Base-by-base conservation (phyloP, 92 coral and sea anemone genomes). In the Nematostella vectensis region DNA sequence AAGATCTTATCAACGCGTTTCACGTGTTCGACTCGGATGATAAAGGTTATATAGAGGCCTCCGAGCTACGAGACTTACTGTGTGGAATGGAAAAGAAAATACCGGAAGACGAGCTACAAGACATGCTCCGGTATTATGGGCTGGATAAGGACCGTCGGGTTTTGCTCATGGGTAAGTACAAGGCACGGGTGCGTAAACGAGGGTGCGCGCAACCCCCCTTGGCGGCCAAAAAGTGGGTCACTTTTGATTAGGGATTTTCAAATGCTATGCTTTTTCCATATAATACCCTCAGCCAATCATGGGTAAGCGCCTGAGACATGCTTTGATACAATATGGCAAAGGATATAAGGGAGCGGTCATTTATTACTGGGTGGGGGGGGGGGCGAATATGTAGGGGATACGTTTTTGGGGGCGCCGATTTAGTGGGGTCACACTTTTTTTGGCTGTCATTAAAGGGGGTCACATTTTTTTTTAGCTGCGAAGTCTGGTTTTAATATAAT, bases 1-100 rank as follows among this genome's bases (percentile, higher is more conserved):
- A 63, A 15, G 94, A 84, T 30, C 44, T 75, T 50, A 44, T 65
- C 27, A 68, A 74, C 20, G 87, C 94, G 30, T 79, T 84, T 30
- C 62, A 74, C 53, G 62, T 84, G 44, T 84, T 84, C 44, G 94
- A 84, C 49, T 49, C 66, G 2, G 75, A 79, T 43, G 62, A 80
- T 63, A 79, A 79, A 23, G 94, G 94, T 3, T 79, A 64, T 67
- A 74, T 79, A 26, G 73, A 70, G 22, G 58, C 94, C 25, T 62
- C 87, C 23, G 87, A 84, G 38, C 62, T 84, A 9, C 70, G 94
- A 31, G 58, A 59, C 56, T 59, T 81, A 21, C 31, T 84, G 49
- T 31, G 28, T 2, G 11, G 23, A 22, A 70, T 84, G 82, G 85
- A 81, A 25, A 74, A 66, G 19, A 79, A 73, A 42, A 84, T 79